phyloP scores from a whole-genome alignment of 2,888 invertebrate genomes.

The Stenolophus ochropezus region DNA sequence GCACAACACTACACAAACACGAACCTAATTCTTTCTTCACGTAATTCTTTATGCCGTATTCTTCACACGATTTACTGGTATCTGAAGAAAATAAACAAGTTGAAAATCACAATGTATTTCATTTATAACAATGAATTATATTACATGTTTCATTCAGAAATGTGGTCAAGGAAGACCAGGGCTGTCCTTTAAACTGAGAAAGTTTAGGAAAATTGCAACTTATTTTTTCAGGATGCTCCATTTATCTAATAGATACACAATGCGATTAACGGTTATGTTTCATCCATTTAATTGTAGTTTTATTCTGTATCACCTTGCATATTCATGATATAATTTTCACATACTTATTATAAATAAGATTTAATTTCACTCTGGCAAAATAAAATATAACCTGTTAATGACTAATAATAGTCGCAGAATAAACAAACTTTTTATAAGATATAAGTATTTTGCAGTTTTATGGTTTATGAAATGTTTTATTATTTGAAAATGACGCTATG shows the following conservation, averaged over 20 bases:
- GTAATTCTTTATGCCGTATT: slow-evolving; percentile 39
- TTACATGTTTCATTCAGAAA: slow-evolving; percentile 53
- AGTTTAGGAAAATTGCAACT: slow-evolving; percentile 47
- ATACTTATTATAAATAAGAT: slow-evolving; percentile 23
- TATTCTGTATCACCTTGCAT: slow-evolving; percentile 46
- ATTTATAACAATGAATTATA: slow-evolving; percentile 18
- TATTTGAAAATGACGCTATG: slow-evolving; percentile 11
- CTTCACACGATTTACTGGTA: slow-evolving; percentile 31
- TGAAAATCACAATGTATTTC: not conserved
- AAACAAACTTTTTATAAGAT: slow-evolving; percentile 30
- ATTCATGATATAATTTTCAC: slow-evolving; percentile 35
- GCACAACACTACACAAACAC: slow-evolving; percentile 40
- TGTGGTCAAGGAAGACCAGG: slow-evolving; percentile 56
- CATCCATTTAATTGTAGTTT: slow-evolving; percentile 19
- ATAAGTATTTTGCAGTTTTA: not conserved
- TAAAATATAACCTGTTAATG: slow-evolving; percentile 51
- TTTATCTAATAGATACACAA: slow-evolving; percentile 52
- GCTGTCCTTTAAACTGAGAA: slow-evolving; percentile 53
- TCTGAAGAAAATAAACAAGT: slow-evolving; percentile 21
- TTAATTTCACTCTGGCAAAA: slow-evolving; percentile 29
- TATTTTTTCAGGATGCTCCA: slow-evolving; percentile 50
- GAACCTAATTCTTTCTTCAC: slow-evolving; percentile 43
- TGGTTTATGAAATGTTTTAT: slow-evolving; percentile 24
- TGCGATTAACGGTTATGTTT: slow-evolving; percentile 41
- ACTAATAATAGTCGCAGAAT: slow-evolving; percentile 41